Base-by-base conservation (phyloP, 1,140 invertebrate genomes). In the Ylistrum balloti region DNA sequence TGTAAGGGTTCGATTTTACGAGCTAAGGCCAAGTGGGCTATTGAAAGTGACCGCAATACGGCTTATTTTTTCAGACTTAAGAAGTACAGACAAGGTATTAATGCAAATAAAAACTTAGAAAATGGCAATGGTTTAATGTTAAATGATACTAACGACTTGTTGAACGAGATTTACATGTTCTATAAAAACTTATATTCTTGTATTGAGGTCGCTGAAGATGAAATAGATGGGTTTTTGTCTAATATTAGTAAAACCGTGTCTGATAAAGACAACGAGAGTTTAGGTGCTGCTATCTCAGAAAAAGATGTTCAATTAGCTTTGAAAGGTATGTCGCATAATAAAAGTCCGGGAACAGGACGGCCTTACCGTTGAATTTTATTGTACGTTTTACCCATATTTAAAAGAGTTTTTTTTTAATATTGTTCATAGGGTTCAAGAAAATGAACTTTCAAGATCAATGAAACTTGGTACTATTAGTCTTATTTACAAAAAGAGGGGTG, bases 331-430 rank as follows among this genome's bases (percentile, higher is more conserved):
- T 22, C 38, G 13, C 85, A 34, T 33, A 91, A 87, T 87, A 91
- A 91, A 85, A 91, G 90, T 89, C 90, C 90, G 11, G 90, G 88
- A n/a, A 3, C 45, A 48, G 45, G 20, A 22, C 11, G 88, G 88
- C 0, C 33, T 91, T 7, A 91, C 90, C 41, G 88, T 91, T 1
- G 90, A 91, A 33, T 91, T 91, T 89, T 89, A 87, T 87, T 45
- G 41, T 33, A 35, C 33, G 17, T 89, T 91, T 87, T 91, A 33
- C 34, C 10, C 34, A 38, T 17, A 88, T 0, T 86, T 90, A 5
- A 85, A 41, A 74, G 28, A 32, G 20, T 90, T 87, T 34, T n/a
- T 90, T 85, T 38, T 74, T 7, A 28, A 41, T 22, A 13, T 85
- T 3, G 85, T 88, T 17, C 74, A 32, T 33, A 38, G 2, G 28